Evolutionary conservation across 92 coral and sea anemone species (phyloP).

Genomic region (Desmophyllum pertusum): DNA sequence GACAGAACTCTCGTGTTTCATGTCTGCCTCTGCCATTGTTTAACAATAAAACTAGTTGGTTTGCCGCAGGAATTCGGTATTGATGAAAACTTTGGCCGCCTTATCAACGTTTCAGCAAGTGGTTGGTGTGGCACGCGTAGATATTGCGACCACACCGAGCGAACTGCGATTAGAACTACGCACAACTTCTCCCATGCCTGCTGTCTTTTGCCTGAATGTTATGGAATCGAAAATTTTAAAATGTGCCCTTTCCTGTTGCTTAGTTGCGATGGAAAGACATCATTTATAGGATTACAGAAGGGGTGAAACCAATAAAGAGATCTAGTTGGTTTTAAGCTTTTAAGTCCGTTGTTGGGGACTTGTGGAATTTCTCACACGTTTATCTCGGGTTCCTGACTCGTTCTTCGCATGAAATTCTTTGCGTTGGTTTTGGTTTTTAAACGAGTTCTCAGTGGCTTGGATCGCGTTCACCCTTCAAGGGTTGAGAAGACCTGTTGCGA

Average conservation of each 20-base stretch:
- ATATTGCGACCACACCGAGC: conserved; percentile 34
- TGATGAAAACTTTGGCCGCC: conserved; percentile 42
- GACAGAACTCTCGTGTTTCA: neutral
- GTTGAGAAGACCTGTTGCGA: conserved; percentile 7
- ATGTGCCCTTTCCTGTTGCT: conserved; percentile 77
- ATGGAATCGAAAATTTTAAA: neutral
- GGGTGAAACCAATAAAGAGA: conserved; percentile 81
- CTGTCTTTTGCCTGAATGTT: conserved; percentile 33
- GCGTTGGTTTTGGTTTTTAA: conserved; percentile 14
- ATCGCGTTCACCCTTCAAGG: conserved; percentile 8
- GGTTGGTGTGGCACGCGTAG: conserved; percentile 31
- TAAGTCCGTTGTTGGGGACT: conserved; percentile 61
- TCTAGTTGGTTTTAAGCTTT: conserved; percentile 59
- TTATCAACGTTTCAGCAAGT: conserved; percentile 39
- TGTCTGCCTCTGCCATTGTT: neutral
- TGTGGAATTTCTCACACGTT: conserved; percentile 50
- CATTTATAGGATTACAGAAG: conserved; percentile 63
- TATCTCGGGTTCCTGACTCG: conserved; percentile 12
- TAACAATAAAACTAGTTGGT: conserved; percentile 2
- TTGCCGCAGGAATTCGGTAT: conserved; percentile 26
- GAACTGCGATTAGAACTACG: neutral
- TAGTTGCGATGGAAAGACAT: conserved; percentile 50
- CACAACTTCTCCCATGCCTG: neutral
- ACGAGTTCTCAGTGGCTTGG: neutral
- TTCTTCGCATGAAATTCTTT: conserved; percentile 27